Conservation (phyloP, 1,140 invertebrate species). For the Zophobas atratus region DNA sequence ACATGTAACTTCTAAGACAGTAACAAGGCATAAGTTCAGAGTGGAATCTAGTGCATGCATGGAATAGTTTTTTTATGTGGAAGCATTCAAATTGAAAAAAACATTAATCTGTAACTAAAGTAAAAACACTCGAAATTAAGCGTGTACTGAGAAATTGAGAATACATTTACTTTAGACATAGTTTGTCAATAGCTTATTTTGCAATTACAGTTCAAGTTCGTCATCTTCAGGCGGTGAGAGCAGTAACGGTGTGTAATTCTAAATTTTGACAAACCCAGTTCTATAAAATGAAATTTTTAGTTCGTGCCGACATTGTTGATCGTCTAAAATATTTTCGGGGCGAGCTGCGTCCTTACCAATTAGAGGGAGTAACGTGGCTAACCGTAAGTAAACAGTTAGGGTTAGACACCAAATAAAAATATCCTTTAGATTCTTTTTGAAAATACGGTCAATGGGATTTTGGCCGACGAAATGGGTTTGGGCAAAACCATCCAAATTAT, state of each 20-base stretch:
- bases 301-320: not conserved
- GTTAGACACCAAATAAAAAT: not conserved
- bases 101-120: not conserved
- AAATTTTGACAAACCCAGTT: not conserved
- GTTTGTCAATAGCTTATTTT: no score
- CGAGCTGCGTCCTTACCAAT: constrained; percentile 12
- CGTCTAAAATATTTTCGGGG: constrained; percentile 14
- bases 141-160: no score
- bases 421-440: constrained; percentile 14
- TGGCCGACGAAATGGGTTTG: constrained; percentile 93
- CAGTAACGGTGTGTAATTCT: no score
- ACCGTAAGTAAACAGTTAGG: not conserved
- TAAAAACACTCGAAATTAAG: not conserved
- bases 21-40: no score
- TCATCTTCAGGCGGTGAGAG: no score
- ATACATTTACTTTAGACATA: no score
- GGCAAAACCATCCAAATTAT: constrained; percentile 99
- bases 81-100: not conserved
- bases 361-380: constrained; percentile 33
- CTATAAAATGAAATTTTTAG: not conserved
- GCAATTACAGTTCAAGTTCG: no score
- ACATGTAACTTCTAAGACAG: no score
- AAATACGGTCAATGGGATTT: constrained; percentile 85
- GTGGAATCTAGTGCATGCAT: no score
- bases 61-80: not conserved